A percentile compares a stretch with the other conserved stretches of the same genome.
These are phyloP conservation scores for Muntiacus muntjak DNA, from an alignment of 2,113 vertebrate species.

Conservation along the genomic window DNA sequence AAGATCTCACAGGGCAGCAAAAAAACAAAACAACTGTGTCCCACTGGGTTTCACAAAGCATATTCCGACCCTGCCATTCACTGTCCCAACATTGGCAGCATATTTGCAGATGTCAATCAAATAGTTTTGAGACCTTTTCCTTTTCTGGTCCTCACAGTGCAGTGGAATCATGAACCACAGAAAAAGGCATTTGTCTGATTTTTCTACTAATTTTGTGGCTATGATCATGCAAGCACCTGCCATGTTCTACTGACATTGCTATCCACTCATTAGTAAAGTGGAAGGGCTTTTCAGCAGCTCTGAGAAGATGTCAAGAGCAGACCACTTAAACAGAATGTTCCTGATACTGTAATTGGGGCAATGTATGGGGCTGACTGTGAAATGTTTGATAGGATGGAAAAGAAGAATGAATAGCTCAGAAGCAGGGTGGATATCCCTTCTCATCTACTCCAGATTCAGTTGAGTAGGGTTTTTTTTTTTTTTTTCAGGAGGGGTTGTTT, in stretches of 20 bases:
- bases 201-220: conserved; percentile 63
- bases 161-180: conserved; percentile 36
- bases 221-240: conserved; percentile 41
- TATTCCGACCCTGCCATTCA: neutral
- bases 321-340: conserved; percentile 65
- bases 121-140: conserved; percentile 55
- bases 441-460: neutral
- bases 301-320: conserved; percentile 69
- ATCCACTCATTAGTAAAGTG: conserved; percentile 69
- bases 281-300: conserved; percentile 75
- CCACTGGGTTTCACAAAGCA: neutral
- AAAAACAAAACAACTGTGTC: neutral
- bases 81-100: neutral
- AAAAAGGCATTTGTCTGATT: conserved; percentile 50
- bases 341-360: conserved; percentile 73
- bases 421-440: neutral
- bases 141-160: conserved; percentile 2
- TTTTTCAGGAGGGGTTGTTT: neutral
- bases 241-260: conserved; percentile 61
- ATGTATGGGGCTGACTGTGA: conserved; percentile 48
- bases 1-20: neutral
- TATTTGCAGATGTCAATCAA: conserved; percentile 42
- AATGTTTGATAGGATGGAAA: conserved; percentile 53
- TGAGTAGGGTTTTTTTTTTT: neutral
- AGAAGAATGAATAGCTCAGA: conserved; percentile 75